phyloP scores from a whole-genome alignment of 64 coral and sea anemone species.

The Porites lutea region DNA sequence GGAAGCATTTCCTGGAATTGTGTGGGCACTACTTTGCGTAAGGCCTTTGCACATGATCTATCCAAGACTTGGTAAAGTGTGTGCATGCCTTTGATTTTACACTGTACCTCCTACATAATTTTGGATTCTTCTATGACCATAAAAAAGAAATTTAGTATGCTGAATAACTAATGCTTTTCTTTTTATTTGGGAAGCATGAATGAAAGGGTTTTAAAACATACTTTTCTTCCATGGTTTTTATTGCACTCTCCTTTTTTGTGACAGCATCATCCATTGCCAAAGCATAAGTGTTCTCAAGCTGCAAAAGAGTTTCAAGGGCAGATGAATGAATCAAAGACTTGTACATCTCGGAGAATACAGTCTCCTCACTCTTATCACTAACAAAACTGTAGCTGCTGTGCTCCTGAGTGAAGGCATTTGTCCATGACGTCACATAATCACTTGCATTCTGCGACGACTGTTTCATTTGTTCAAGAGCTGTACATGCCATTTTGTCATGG shows the following conservation, averaged over 20 bases:
- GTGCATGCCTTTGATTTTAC: too few relatives aligned
- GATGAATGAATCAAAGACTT: slow-evolving; percentile 92
- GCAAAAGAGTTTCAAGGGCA: slow-evolving; percentile 94
- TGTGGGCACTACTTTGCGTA: too few relatives aligned
- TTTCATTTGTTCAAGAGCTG: slow-evolving; percentile 71
- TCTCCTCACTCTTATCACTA: slow-evolving; percentile 84
- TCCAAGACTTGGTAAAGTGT: too few relatives aligned
- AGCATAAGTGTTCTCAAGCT: slow-evolving; percentile 97
- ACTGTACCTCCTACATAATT: too few relatives aligned
- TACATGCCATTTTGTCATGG: slow-evolving; percentile 68
- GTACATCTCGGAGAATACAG: slow-evolving; percentile 94
- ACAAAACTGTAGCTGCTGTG: slow-evolving; percentile 76
- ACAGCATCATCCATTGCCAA: slow-evolving; percentile 90
- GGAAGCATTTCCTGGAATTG: too few relatives aligned
- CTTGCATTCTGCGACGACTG: slow-evolving; percentile 58
- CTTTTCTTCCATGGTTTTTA: slow-evolving; percentile 91
- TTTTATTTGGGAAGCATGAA: too few relatives aligned
- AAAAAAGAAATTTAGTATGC: too few relatives aligned
- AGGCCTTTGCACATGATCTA: too few relatives aligned
- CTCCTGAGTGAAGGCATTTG: slow-evolving; percentile 90
- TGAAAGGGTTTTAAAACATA: slow-evolving; percentile 18
- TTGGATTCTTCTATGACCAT: too few relatives aligned
- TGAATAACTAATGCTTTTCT: too few relatives aligned
- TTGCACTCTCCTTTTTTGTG: slow-evolving; percentile 81
- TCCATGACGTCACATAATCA: slow-evolving; percentile 78